Conservation (phyloP, 2,888 invertebrate genomes). For the Diploptera punctata region DNA sequence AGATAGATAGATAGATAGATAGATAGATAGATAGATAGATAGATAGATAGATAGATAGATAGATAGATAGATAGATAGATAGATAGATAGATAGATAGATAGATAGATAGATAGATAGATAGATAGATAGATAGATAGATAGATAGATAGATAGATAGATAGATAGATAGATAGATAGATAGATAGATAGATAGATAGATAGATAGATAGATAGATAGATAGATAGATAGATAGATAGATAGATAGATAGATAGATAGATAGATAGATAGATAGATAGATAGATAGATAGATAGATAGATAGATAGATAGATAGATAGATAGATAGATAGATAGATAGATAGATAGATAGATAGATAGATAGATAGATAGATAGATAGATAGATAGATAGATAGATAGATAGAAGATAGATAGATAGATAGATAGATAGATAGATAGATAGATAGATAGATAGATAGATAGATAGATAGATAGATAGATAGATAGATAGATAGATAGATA, state of each 20-base stretch:
- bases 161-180: constrained; percentile 5
- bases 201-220: neutral
- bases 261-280: neutral
- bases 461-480: too few relatives aligned
- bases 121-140: neutral
- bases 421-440: too few relatives aligned
- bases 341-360: neutral
- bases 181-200: neutral
- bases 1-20: too few relatives aligned
- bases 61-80: too few relatives aligned
- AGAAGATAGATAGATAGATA: too few relatives aligned
- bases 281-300: neutral
- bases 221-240: neutral
- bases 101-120: too few relatives aligned
- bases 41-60: too few relatives aligned
- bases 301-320: neutral
- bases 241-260: neutral
- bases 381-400: neutral
- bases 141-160: neutral
- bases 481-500: too few relatives aligned
- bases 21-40: too few relatives aligned
- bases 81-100: too few relatives aligned
- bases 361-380: neutral
- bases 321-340: neutral
- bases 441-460: too few relatives aligned